These are phyloP conservation scores for Archilochus colubris DNA, from an alignment of 2,113 vertebrate genomes.

Conservation along the genomic window DNA sequence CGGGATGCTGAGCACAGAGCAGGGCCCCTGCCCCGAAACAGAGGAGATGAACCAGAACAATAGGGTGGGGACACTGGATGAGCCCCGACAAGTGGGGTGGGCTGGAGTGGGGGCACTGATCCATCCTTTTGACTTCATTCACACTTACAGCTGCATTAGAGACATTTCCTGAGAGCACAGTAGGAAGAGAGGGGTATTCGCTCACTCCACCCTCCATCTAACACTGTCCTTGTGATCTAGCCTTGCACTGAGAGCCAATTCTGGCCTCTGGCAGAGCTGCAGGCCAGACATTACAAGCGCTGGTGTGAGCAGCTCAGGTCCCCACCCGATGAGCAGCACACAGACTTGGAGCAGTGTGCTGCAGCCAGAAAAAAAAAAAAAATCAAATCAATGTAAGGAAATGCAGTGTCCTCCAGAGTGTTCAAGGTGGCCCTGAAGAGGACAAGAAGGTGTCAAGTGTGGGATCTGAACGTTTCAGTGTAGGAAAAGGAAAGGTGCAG, in stretches of 20 bases:
- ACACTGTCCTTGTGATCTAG: slow-evolving; percentile 65
- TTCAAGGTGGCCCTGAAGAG: not conserved
- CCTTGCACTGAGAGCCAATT: slow-evolving; percentile 59
- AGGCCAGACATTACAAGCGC: slow-evolving; percentile 81
- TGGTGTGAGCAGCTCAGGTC: slow-evolving; percentile 70
- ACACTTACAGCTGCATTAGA: slow-evolving; percentile 73
- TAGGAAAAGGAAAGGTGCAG: not conserved
- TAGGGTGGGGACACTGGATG: slow-evolving; percentile 70
- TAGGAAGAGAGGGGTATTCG: slow-evolving; percentile 78
- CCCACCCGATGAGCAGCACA: slow-evolving; percentile 73
- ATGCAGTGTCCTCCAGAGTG: fast-evolving
- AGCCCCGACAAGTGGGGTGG: slow-evolving; percentile 32
- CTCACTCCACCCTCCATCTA: slow-evolving; percentile 75
- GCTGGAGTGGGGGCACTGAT: slow-evolving; percentile 47
- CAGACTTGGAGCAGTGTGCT: slow-evolving; percentile 54
- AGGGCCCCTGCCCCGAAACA: slow-evolving; percentile 61
- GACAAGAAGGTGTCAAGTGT: not conserved
- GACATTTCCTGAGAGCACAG: slow-evolving; percentile 77
- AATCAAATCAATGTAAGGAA: not conserved
- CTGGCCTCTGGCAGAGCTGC: slow-evolving; percentile 74
- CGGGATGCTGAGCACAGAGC: slow-evolving; percentile 45
- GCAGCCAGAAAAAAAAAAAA: not conserved
- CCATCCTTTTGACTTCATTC: slow-evolving; percentile 75
- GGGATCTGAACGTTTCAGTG: not conserved
- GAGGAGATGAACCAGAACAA: slow-evolving; percentile 70